Percentiles rank a stretch among this genome's conserved stretches.
Conservation (phyloP, 1,140 invertebrate genomes). For the Pseudomyrmex sp. region DNA sequence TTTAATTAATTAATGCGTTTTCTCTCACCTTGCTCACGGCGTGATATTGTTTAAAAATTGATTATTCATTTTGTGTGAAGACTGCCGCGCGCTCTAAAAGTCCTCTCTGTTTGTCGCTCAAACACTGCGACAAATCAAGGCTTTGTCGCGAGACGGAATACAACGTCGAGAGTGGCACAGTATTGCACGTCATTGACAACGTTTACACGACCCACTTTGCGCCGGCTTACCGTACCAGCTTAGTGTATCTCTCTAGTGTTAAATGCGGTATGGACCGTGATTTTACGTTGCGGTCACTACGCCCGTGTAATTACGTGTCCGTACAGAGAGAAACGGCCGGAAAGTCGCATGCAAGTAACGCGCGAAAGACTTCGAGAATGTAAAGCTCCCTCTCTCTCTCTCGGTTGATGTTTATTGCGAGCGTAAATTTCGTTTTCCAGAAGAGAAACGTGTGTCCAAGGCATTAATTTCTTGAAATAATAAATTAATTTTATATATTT, state of each 20-base stretch:
- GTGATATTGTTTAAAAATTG: not conserved
- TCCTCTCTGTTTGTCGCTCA: conserved; percentile 33
- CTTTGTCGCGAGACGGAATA: conserved; percentile 34
- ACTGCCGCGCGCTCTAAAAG: not conserved
- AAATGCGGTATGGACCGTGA: conserved; percentile 42
- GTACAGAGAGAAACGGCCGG: not conserved
- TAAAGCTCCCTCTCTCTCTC: too few relatives aligned
- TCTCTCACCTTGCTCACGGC: not conserved
- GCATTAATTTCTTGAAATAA: not conserved
- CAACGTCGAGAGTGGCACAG: conserved; percentile 37
- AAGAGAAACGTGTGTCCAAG: too few relatives aligned
- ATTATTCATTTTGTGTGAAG: conserved; percentile 16
- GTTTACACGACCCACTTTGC: conserved; percentile 59
- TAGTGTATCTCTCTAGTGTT: conserved; percentile 44
- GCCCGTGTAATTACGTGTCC: conserved; percentile 45
- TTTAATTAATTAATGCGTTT: not conserved
- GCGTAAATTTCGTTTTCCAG: too few relatives aligned
- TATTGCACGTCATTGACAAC: conserved; percentile 51
- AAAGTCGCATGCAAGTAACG: not conserved
- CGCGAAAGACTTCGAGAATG: not conserved
- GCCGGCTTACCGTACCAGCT: conserved; percentile 38
- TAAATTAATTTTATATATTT: not conserved
- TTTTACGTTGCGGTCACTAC: conserved; percentile 35
- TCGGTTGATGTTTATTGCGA: too few relatives aligned
- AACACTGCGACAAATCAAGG: conserved; percentile 52